Percentiles rank a stretch among this genome's conserved stretches.
Conservation (phyloP, 2,113 vertebrate genomes). For the Hyla sarda region DNA sequence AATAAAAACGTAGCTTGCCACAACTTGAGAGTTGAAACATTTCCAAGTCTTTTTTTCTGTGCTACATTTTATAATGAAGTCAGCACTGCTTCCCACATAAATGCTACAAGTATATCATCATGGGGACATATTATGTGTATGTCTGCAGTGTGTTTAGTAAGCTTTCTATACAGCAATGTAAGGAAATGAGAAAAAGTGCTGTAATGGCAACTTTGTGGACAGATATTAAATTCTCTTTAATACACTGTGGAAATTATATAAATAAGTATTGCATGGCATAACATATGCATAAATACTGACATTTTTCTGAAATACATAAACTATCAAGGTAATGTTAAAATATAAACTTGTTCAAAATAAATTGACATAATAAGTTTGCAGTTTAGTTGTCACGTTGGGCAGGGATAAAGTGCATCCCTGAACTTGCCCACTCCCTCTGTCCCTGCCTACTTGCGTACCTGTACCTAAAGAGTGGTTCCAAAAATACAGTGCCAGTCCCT, state of each 20-base stretch:
- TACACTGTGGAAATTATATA: neutral
- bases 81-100: neutral
- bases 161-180: neutral
- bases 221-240: neutral
- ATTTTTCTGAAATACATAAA: neutral
- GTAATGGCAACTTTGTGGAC: neutral
- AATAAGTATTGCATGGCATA: neutral
- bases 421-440: too few species aligned
- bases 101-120: slow-evolving; percentile 13
- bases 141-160: neutral
- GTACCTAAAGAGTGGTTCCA: too few species aligned
- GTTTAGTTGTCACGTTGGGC: too few species aligned
- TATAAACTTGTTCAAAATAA: too few species aligned
- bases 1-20: neutral
- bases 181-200: slow-evolving; percentile 4
- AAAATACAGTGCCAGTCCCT: too few species aligned
- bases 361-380: neutral
- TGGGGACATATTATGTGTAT: neutral
- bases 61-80: neutral
- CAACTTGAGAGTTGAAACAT: neutral
- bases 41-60: neutral
- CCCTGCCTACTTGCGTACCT: too few species aligned
- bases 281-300: neutral
- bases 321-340: neutral
- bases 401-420: too few species aligned